Base-by-base conservation (phyloP, 2,888 invertebrate genomes). In the Pharmacophagus antenor region DNA sequence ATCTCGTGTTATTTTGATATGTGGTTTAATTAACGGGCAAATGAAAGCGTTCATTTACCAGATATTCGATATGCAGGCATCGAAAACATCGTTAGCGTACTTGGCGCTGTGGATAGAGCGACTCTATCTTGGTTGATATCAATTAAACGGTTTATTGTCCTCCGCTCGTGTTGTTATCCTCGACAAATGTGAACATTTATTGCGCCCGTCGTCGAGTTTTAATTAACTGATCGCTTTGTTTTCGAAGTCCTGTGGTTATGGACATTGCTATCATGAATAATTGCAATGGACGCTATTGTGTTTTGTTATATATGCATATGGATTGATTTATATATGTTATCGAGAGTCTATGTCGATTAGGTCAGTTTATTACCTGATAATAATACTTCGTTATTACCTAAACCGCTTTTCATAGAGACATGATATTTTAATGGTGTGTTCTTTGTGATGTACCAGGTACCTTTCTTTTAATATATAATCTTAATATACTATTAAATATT, bases 101-200 rank as follows among this genome's bases (percentile, higher is more conserved):
- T 80, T 67, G 53, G 77, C 74, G 66, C 77, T 63, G 70, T 66
- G 84, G 84, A 80, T 82, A 84, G 80, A 84, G 80, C 67, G 62
- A 62, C 62, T 76, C 68, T 71, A 73, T 72, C 66, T 66, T 68
- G 64, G 67, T 65, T 60, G 68, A 60, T 71, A 74, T 73, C 68
- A 70, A 78, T 77, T 76, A 70, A 65, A 61, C 69, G 68, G 67
- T 68, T 70, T 67, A 64, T 68, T 68, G 65, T 70, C 59, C 46
- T 50, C 55, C 44, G 42, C 41, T 37, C 60, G 46, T 18, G 53
- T 31, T 49, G 57, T 63, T 54, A 59, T 62, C 57, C 61, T 54
- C 44, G 50, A 57, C 54, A 50, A 52, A 55, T 62, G 56, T 31
- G 58, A 50, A 22, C 37, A 48, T 37, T 37, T 37, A 56, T 37